Base-by-base conservation (phyloP, 2,797 vertebrate genomes). In the Dromococcyx pavoninus region DNA sequence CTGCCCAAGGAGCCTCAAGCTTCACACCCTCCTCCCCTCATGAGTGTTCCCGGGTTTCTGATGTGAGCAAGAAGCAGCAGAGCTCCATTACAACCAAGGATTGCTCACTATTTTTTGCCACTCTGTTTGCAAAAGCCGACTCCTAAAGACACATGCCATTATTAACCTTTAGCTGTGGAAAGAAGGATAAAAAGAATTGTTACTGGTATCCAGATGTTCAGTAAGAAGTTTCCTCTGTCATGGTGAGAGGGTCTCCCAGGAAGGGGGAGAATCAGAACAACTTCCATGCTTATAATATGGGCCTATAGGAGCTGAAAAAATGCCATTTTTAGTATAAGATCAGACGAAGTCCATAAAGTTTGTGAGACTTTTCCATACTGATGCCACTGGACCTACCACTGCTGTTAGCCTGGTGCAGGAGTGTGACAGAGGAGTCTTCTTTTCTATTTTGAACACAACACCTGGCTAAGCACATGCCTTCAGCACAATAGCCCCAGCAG, bases 401-500 rank as follows among this genome's bases (percentile, higher is more conserved):
- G 39, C 48, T 58, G 19, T 70, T 57, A 39, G 22, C 12, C 17
- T 19, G 27, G 15, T 25, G 17, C 43, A 56, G 19, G 28, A 70
- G n/a, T 1, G 5, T 28, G 46, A 7, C 0, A 0, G 35, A 57
- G 9, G 10, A 7, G 4, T 48, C 33, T 6, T 28, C 39, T 50
- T 21, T n/a, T 25, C 66, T 86, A 4, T 44, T 82, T 91, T 33
- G 37, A 69, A 24, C 21, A 17, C 18, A 60, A 73, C 65, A 51
- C 39, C 50, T 32, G 23, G 10, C 19, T 78, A 54, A 81, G 50
- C 58, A 48, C 28, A 53, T 10, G 6, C 48, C 61, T 80, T 64
- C 72, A 79, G 69, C 27, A 71, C 48, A n/a, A 10, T 3, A 43
- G 48, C 24, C 39, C 28, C 57, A 66, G 58, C 51, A 51, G 17